Evolutionary conservation across 2,888 invertebrate species (phyloP).

Genomic region (Kryphioiulus occultus): DNA sequence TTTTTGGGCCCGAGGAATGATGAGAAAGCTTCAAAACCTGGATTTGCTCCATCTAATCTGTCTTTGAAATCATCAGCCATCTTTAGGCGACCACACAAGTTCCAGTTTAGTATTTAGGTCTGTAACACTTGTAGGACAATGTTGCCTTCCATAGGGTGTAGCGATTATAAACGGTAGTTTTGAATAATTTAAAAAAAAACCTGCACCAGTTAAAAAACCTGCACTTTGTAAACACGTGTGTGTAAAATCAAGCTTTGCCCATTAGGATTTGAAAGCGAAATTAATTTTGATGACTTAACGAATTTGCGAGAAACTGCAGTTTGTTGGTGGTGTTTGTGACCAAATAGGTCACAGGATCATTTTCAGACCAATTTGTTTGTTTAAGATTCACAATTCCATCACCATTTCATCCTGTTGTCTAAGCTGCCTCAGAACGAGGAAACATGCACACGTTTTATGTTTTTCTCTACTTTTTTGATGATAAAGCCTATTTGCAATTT

Average conservation of each 20-base stretch:
- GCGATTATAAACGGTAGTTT: not conserved
- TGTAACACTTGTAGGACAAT: not conserved
- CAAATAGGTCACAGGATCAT: no score
- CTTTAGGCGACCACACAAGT: constrained; percentile 10
- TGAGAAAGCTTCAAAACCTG: not conserved
- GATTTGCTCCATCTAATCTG: constrained; percentile 15
- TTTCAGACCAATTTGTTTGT: no score
- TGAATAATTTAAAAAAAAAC: not conserved
- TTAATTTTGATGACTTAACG: constrained; percentile 1
- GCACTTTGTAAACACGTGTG: not conserved
- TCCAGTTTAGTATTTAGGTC: constrained; percentile 12
- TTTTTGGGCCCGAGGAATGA: not conserved
- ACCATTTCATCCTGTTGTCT: no score
- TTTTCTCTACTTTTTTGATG: no score
- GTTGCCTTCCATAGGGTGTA: not conserved
- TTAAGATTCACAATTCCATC: no score
- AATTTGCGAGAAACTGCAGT: not conserved
- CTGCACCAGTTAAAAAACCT: not conserved
- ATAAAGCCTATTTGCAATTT: no score
- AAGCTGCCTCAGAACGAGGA: no score
- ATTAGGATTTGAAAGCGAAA: not conserved
- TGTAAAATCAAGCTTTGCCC: not conserved
- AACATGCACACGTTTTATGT: no score
- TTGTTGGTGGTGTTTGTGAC: no score
- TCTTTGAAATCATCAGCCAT: constrained; percentile 32